Percentiles rank a stretch among this genome's conserved stretches.
phyloP scores from a whole-genome alignment of 2,888 invertebrate species.

The Salpingus planirostris region DNA sequence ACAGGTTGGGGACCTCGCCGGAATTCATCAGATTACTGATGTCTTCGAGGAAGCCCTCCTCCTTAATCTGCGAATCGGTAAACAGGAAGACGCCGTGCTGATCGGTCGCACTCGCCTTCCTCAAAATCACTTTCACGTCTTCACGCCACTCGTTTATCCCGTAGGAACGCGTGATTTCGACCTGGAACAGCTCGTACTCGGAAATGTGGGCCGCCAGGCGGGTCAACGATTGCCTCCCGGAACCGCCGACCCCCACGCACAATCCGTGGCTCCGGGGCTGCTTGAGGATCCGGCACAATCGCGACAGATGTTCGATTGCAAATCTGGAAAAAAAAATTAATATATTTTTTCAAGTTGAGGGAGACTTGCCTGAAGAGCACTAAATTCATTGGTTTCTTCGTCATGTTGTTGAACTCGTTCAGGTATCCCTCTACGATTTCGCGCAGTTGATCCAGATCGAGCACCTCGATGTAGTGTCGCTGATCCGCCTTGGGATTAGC shows the following conservation, averaged over 20 bases:
- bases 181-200: slow-evolving; percentile 86
- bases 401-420: slow-evolving; percentile 89
- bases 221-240: slow-evolving; percentile 86
- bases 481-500: slow-evolving; percentile 87
- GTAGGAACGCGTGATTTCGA: slow-evolving; percentile 84
- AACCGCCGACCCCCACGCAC: slow-evolving; percentile 82
- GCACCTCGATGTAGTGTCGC: slow-evolving; percentile 80
- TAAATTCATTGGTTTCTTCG: slow-evolving; percentile 93
- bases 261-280: slow-evolving; percentile 81
- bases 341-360: slow-evolving; percentile 2
- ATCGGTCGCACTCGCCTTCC: slow-evolving; percentile 74
- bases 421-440: slow-evolving; percentile 81
- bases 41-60: slow-evolving; percentile 88
- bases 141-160: slow-evolving; percentile 82
- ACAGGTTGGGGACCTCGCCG: slow-evolving; percentile 90
- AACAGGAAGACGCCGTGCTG: slow-evolving; percentile 84
- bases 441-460: slow-evolving; percentile 70
- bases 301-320: slow-evolving; percentile 88
- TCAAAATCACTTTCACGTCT: slow-evolving; percentile 72
- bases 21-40: slow-evolving; percentile 86
- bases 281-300: slow-evolving; percentile 81
- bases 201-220: slow-evolving; percentile 87
- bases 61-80: slow-evolving; percentile 87
- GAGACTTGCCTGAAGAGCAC: slow-evolving; percentile 83
- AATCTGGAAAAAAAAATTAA: slow-evolving; percentile 47